Base-by-base conservation (phyloP, 2,113 vertebrate genomes). In the Lycaon pictus region DNA sequence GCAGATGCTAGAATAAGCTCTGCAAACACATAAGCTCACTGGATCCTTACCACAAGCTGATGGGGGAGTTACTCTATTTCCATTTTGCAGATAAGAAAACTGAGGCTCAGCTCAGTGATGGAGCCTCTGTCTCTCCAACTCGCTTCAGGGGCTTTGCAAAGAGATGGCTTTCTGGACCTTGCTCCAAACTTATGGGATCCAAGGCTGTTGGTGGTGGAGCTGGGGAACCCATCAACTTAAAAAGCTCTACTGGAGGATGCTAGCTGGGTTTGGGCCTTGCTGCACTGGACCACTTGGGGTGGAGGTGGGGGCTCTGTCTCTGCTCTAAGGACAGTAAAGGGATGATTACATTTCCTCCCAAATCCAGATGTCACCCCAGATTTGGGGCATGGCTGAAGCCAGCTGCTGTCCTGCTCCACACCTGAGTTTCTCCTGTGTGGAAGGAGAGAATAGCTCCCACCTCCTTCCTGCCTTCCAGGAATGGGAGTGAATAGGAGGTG, bases 21-120 rank as follows among this genome's bases (percentile, higher is more conserved):
- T 23, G 10, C 11, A 23, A 62, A 82, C 0, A 53, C 0, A 15
- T n/a, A 27, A 19, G 25, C n/a, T 74, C 37, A 25, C 0, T 29
- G n/a, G 53, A 69, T 11, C 67, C 25, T 35, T n/a, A 20, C 16
- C 2, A 20, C 25, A 43, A 2, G 65, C 83, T 5, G 53, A 7
- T 5, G 32, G 84, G 19, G 48, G 32, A 4, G 8, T 10, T 3
- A 2, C 56, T 51, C 10, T 3, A 48, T 27, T 48, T 80, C 89
- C 80, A 23, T 67, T 79, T 29, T 79, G 51, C 76, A 88, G 89
- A 48, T 60, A 88, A 82, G 63, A 62, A 92, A 71, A 58, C 72
- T 9, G 53, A 77, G 60, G n/a, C 63, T 35, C 56, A 0, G 69
- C 9, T 8, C 51, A 7, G 15, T 10, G 15, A 23, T 13, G 60